Conservation (phyloP, 2,113 vertebrate species). For the Hoplias malabaricus region DNA sequence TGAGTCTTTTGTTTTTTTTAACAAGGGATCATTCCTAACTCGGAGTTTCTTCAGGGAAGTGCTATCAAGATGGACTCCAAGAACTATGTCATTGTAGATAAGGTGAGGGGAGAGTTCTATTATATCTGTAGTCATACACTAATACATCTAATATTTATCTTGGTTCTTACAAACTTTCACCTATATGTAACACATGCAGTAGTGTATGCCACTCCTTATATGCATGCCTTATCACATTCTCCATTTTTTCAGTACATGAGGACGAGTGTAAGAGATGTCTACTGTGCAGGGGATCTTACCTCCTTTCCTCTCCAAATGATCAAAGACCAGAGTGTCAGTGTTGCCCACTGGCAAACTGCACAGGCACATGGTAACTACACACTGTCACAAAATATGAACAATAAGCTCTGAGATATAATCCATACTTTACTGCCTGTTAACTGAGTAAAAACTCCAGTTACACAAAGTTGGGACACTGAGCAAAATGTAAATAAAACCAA, state of each 20-base stretch:
- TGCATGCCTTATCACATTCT: no score
- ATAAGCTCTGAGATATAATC: not conserved
- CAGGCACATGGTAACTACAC: constrained; percentile 77
- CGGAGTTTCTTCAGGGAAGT: constrained; percentile 70
- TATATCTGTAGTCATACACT: not conserved
- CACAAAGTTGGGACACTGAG: no score
- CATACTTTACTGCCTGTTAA: not conserved
- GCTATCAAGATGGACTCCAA: constrained; percentile 66
- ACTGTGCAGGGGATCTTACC: constrained; percentile 78
- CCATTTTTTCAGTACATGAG: constrained; percentile 72
- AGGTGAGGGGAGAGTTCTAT: constrained; percentile 63
- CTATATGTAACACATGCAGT: no score
- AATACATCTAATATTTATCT: not conserved
- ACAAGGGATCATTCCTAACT: constrained; percentile 74
- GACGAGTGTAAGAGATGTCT: constrained; percentile 75
- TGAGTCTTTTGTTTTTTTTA: not conserved
- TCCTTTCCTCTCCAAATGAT: constrained; percentile 77
- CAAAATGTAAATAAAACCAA: no score
- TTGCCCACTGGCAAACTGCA: constrained; percentile 83
- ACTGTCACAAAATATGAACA: not conserved
- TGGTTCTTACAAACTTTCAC: no score
- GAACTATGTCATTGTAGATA: constrained; percentile 74
- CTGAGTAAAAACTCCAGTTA: no score
- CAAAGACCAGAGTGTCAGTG: constrained; percentile 61
- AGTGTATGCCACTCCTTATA: no score